Base-by-base conservation (phyloP, 2,113 vertebrate species). In the Corvus cornix region DNA sequence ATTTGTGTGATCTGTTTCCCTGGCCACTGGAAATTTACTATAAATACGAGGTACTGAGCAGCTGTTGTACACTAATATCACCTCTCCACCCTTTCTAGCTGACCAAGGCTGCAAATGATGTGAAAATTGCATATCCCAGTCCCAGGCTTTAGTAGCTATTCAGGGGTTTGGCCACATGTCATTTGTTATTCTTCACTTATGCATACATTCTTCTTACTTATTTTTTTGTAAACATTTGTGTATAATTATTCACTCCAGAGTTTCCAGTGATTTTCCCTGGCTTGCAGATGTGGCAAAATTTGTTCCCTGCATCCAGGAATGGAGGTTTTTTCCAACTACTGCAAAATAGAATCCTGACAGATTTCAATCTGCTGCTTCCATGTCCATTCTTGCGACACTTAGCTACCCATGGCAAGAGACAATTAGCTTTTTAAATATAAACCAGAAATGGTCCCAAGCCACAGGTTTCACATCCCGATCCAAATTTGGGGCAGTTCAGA, bases 201-300 rank as follows among this genome's bases (percentile, higher is more conserved):
- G 62, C 63, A 89, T 96, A 96, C 77, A 89, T 96, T 94, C 91
- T 87, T 89, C 67, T 55, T 94, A 79, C 63, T 94, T 86, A 90
- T 53, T 77, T 94, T 94, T 94, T 83, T 86, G 90, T 97, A 96
- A 96, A 96, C 91, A 96, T 96, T 96, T 96, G 94, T 74, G 52
- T 91, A 80, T 90, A 97, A 96, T 96, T 95, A 94, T 91, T 96
- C 84, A 84, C 49, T 95, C 67, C 87, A 90, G 93, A 89, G 85
- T 97, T 97, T 91, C 75, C 93, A 94, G 74, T 63, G 60, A 91
- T 97, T 94, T 93, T 91, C 85, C 80, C 92, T 94, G 92, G 77
- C 94, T 90, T 13, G 8, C 89, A 96, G 94, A 95, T 94, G 86
- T 80, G 67, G 70, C 53, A 73, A 85, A 82, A 44, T 43, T 75